These are phyloP conservation scores for Heterocephalus glaber DNA, from an alignment of 2,113 vertebrate species.

Conservation along the genomic window DNA sequence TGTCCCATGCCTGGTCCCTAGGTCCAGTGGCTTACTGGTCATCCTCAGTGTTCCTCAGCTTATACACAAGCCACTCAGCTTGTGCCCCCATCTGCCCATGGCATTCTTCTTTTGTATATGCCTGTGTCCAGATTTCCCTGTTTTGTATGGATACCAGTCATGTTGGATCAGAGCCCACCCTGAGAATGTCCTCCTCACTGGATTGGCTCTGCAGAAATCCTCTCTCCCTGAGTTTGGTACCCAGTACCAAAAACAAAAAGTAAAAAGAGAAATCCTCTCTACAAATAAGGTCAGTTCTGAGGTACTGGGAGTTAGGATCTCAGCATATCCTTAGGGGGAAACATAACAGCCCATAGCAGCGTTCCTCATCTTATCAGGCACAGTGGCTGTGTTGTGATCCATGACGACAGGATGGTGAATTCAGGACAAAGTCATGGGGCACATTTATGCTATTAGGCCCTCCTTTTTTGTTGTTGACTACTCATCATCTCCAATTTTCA, in stretches of 20 bases:
- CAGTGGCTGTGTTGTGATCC: too few species aligned
- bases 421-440: neutral
- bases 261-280: neutral
- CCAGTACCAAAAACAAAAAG: too few species aligned
- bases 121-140: neutral
- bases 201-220: neutral
- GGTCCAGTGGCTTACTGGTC: neutral
- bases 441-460: rapidly evolving
- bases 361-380: neutral
- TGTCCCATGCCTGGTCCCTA: neutral
- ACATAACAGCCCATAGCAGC: too few species aligned
- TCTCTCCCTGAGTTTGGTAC: too few species aligned
- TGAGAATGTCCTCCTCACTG: neutral
- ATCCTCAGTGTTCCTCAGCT: neutral
- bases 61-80: rapidly evolving
- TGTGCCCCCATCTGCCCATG: too few species aligned
- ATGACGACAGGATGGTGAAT: rapidly evolving
- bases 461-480: neutral
- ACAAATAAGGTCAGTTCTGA: neutral
- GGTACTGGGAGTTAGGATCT: too few species aligned
- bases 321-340: too few species aligned
- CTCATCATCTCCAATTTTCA: neutral
- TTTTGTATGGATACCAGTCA: neutral
- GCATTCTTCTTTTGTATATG: rapidly evolving
- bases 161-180: neutral